Evolutionary conservation across 2,888 invertebrate species (phyloP), one percentile per base, ranked within the genome.

Genomic region (Trisateles emortualis): DNA sequence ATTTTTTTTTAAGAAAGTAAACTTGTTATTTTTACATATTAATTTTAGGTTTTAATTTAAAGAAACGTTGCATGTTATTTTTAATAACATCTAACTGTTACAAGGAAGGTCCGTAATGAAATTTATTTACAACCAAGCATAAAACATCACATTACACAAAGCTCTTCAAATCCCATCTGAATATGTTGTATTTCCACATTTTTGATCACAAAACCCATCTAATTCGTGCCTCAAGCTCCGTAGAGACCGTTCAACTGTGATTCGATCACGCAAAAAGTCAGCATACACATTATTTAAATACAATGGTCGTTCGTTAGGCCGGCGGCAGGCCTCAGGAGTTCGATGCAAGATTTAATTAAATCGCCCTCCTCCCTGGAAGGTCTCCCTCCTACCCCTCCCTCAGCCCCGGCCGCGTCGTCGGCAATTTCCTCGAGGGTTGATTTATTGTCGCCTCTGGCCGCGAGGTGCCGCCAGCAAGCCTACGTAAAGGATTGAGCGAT

Each of bases 301-400:
- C 92, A 92, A 92, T 92, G 84, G 90, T 75, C 87, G 88, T 92
- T 92, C 92, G 91, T 92, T 92, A 92, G 90, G 83, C 80, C 72
- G 76, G 81, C 80, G 85, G 85, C 86, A 81, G 84, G 89, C 90
- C 90, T 90, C 90, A 89, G 90, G 88, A 93, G 92, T 93, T 93
- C 93, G 92, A 93, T 92, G 93, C 92, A 93, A 94, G 93, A 94
- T 94, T 94, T 94, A 93, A 94, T 93, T 94, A 93, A 94, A 93
- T 93, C 90, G 87, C 87, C 88, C 80, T 67, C 73, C 71, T 67
- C 65, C 63, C 64, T 56, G 71, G 68, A 71, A 77, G 68, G 52
- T 39, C 29, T 36, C 60, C 56, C 49, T n/a, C 59, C 57, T 61
- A 62, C 58, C 67, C 55, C 55, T 54, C 53, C 70, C 68, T 59